Evolutionary conservation across 2,113 vertebrate species (phyloP).

Genomic region (Tamias sibiricus): DNA sequence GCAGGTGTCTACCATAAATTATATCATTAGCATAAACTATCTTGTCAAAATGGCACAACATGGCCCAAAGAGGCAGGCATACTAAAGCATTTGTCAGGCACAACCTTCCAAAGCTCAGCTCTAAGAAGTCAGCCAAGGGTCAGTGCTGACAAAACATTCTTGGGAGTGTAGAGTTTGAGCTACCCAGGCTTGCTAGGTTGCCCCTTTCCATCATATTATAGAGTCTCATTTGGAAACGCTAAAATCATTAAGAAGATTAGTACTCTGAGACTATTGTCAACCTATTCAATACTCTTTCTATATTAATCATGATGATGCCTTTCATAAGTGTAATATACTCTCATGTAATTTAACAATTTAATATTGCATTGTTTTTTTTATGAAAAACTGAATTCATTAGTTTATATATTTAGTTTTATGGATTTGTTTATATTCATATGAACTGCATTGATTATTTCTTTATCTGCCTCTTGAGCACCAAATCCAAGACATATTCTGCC

Average conservation of each 20-base stretch:
- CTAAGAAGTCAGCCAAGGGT: not conserved
- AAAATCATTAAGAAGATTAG: not conserved
- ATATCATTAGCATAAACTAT: not conserved
- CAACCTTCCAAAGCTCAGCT: not conserved
- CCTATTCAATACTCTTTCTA: not conserved
- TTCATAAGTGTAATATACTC: not conserved
- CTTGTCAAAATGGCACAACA: not conserved
- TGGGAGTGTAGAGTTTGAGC: not conserved
- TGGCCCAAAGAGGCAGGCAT: not conserved
- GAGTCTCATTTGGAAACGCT: not conserved
- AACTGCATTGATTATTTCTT: not conserved
- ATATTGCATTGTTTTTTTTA: not conserved
- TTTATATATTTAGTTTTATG: not conserved
- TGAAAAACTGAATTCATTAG: not conserved
- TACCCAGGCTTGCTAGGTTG: not conserved
- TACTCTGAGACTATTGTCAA: not conserved
- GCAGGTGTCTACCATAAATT: not conserved
- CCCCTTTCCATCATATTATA: not conserved
- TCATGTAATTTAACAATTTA: not conserved
- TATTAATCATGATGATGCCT: not conserved
- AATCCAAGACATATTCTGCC: not conserved
- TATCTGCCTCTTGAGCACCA: not conserved
- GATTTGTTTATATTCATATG: not conserved
- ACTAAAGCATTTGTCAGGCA: not conserved
- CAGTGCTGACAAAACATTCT: not conserved